phyloP scores from a whole-genome alignment of 2,113 vertebrate species.

The Lasiurus cinereus region DNA sequence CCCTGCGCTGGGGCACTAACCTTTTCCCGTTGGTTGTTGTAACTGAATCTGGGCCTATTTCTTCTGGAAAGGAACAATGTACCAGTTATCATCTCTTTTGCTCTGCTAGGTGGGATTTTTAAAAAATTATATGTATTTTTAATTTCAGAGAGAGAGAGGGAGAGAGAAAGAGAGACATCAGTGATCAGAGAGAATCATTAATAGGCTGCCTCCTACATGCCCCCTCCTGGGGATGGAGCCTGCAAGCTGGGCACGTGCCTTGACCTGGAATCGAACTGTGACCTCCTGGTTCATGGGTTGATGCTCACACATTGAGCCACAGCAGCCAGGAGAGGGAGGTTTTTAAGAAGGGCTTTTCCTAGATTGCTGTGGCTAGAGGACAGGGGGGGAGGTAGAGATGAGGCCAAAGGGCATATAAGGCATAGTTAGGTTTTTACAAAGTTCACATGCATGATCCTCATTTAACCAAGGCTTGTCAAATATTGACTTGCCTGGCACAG shows the following conservation, averaged over 20 bases:
- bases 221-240: no score
- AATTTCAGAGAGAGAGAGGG: no score
- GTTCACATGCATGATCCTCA: not conserved
- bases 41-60: not conserved
- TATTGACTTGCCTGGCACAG: not conserved
- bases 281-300: no score
- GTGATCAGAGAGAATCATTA: no score
- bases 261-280: no score
- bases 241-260: no score
- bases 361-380: not conserved
- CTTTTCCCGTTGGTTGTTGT: not conserved
- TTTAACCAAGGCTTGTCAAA: not conserved
- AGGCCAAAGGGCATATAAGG: not conserved
- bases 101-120: not conserved
- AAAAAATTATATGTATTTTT: not conserved
- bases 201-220: no score
- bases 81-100: not conserved
- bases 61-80: not conserved
- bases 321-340: not conserved
- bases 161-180: no score
- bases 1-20: no score
- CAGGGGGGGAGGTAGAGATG: no score
- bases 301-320: no score
- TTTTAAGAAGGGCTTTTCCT: not conserved
- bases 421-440: not conserved